These are phyloP conservation scores for Cercocebus atys DNA, from an alignment of 2,113 vertebrate genomes.

Conservation along the genomic window DNA sequence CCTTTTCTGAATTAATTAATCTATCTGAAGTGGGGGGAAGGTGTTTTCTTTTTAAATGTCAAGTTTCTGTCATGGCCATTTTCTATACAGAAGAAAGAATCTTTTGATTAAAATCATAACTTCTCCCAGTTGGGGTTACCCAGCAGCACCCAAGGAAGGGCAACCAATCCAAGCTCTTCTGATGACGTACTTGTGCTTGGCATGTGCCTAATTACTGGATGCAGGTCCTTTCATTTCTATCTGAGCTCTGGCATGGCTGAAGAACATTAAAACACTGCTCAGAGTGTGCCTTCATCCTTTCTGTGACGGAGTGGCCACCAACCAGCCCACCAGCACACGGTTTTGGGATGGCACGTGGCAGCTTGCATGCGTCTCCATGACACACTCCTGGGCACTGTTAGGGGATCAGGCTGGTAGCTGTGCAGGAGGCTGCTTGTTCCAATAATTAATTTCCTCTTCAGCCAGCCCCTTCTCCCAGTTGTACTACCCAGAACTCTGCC, in stretches of 20 bases:
- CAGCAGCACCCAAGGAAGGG: background rate
- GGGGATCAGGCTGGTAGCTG: background rate
- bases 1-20: conserved; percentile 76
- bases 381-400: rapidly evolving
- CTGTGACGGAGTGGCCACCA: background rate
- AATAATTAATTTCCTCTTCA: background rate
- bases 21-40: conserved; percentile 7
- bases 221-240: background rate
- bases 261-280: conserved; percentile 42
- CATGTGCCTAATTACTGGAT: conserved; percentile 53
- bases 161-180: conserved; percentile 37
- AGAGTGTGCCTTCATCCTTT: background rate
- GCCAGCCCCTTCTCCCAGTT: background rate
- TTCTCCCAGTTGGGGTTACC: conserved; percentile 51
- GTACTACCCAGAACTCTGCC: background rate
- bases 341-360: background rate
- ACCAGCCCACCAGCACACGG: background rate
- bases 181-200: conserved; percentile 19
- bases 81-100: conserved; percentile 35
- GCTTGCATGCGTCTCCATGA: background rate
- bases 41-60: conserved; percentile 66
- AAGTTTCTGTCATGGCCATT: conserved; percentile 65
- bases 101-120: conserved; percentile 71
- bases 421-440: background rate
- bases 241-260: rapidly evolving